phyloP scores from a whole-genome alignment of 2,888 invertebrate species.

The Idaea biselata region DNA sequence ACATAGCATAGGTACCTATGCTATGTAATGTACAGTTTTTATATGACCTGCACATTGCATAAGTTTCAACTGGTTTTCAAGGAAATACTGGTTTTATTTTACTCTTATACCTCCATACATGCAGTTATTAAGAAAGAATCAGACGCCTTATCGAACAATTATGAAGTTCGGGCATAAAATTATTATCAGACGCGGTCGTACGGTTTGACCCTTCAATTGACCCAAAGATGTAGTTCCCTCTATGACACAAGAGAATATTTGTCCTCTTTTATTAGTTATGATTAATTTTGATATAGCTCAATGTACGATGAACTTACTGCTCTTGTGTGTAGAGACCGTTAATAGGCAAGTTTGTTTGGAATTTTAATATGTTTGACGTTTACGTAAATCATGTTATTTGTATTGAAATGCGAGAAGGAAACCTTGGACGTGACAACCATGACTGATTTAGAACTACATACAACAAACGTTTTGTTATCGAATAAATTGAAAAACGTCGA shows the following conservation, averaged over 20 bases:
- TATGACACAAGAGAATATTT: constrained; percentile 52
- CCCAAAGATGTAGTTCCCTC: constrained; percentile 44
- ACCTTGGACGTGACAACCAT: constrained; percentile 45
- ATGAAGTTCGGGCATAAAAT: constrained; percentile 31
- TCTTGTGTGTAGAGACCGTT: neutral
- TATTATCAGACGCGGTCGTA: constrained; percentile 51
- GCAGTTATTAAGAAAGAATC: constrained; percentile 22
- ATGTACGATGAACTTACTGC: neutral
- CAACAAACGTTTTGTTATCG: neutral
- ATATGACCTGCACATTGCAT: constrained; percentile 17
- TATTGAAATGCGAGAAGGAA: constrained; percentile 21
- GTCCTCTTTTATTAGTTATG: constrained; percentile 24
- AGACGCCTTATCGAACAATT: constrained; percentile 34
- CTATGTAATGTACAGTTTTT: constrained; percentile 12
- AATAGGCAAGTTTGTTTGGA: neutral
- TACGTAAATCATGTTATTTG: neutral
- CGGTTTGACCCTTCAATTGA: constrained; percentile 60
- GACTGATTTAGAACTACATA: constrained; percentile 14
- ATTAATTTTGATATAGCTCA: constrained; percentile 19
- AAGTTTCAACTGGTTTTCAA: constrained; percentile 34
- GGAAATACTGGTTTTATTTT: constrained; percentile 23
- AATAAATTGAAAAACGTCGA: constrained; percentile 6
- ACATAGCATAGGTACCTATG: neutral
- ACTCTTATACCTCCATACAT: constrained; percentile 8
- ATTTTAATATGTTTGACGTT: neutral